Percentiles rank a stretch among this genome's conserved stretches.
Conservation (phyloP, 2,113 vertebrate genomes). For the Lepisosteus oculatus region DNA sequence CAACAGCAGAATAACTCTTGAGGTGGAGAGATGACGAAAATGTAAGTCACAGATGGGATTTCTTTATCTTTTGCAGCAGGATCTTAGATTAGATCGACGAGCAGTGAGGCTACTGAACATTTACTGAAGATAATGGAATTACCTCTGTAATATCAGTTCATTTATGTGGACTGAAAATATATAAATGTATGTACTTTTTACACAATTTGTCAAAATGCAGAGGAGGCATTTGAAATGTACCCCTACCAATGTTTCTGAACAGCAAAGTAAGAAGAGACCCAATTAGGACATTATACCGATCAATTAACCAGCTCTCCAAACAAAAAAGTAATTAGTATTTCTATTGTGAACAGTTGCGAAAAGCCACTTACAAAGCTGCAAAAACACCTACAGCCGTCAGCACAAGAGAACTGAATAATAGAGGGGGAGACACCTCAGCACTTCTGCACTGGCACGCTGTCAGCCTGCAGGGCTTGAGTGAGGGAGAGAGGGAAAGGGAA, state of each 20-base stretch:
- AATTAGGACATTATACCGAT: conserved; percentile 72
- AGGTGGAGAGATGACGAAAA: no score
- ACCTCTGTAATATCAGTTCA: no score
- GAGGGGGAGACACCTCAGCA: conserved; percentile 2
- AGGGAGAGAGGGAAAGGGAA: conserved; percentile 30
- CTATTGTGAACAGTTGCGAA: conserved; percentile 71
- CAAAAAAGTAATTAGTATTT: conserved; percentile 72
- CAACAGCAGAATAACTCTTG: no score
- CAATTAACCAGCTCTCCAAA: conserved; percentile 78
- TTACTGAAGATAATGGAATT: no score
- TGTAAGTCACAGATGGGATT: no score
- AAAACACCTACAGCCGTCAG: conserved; percentile 64
- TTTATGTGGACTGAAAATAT: neutral
- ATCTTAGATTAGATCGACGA: no score
- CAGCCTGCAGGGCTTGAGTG: conserved; percentile 31
- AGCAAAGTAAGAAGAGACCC: conserved; percentile 58
- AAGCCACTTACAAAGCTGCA: conserved; percentile 71
- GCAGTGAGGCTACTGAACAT: no score
- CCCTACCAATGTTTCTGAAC: conserved; percentile 30
- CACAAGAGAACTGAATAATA: neutral
- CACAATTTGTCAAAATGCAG: conserved; percentile 29
- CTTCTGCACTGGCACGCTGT: conserved; percentile 41
- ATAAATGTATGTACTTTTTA: conserved; percentile 12
- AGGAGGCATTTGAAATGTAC: conserved; percentile 35
- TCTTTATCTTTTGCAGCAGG: no score